phyloP scores from a whole-genome alignment of 2,888 invertebrate species.

The Linhomoeus sp. region DNA sequence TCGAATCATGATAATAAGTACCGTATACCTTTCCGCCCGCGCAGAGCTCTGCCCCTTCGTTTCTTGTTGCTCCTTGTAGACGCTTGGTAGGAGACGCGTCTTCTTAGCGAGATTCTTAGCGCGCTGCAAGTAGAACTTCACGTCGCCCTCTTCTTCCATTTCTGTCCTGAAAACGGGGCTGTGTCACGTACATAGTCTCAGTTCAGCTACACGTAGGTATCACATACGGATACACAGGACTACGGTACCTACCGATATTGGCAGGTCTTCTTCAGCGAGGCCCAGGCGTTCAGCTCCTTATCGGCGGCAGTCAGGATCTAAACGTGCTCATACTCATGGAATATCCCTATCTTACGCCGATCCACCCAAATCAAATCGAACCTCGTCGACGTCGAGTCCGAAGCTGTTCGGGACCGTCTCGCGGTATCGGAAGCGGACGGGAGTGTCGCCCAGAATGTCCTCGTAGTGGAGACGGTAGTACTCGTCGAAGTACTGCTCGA shows the following conservation, averaged over 20 bases:
- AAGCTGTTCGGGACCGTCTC: slow-evolving; percentile 65
- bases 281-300: slow-evolving; percentile 83
- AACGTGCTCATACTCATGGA: too few relatives aligned
- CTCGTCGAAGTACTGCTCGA: slow-evolving; percentile 72
- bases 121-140: slow-evolving; percentile 51
- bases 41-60: too few relatives aligned
- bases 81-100: slow-evolving; percentile 52
- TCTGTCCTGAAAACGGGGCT: slow-evolving; percentile 39
- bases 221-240: too few relatives aligned
- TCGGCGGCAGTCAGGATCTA: slow-evolving; percentile 77
- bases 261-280: slow-evolving; percentile 65
- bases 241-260: slow-evolving; percentile 39
- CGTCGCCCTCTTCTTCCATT: slow-evolving; percentile 56
- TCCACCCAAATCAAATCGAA: too few relatives aligned
- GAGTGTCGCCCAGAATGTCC: slow-evolving; percentile 70
- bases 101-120: slow-evolving; percentile 52
- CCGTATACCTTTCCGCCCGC: too few relatives aligned
- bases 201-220: too few relatives aligned
- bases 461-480: slow-evolving; percentile 87
- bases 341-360: too few relatives aligned
- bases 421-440: slow-evolving; percentile 73
- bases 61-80: slow-evolving; percentile 38
- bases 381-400: slow-evolving; percentile 74
- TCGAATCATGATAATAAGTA: too few relatives aligned
- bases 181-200: too few relatives aligned